phyloP scores from a whole-genome alignment of 2,888 invertebrate genomes.

The Phalangium opilio region DNA sequence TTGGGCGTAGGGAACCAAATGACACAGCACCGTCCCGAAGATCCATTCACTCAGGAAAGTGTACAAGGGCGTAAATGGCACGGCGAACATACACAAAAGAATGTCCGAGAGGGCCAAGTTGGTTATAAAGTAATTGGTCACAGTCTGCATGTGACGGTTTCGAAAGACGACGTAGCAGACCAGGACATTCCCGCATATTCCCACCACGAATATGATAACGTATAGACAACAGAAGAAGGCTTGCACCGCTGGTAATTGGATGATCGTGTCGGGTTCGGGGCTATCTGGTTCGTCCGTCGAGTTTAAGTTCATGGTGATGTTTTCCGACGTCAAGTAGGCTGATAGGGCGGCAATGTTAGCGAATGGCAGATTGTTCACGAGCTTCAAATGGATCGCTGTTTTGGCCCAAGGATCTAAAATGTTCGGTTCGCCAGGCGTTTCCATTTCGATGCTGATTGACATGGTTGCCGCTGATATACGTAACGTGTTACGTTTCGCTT shows the following conservation, averaged over 20 bases:
- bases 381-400: too few relatives aligned
- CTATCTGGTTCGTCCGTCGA: too few relatives aligned
- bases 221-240: conserved; percentile 59
- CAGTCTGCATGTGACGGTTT: conserved; percentile 91
- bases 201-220: conserved; percentile 65
- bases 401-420: too few relatives aligned
- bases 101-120: conserved; percentile 92
- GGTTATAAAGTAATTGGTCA: conserved; percentile 92
- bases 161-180: conserved; percentile 87
- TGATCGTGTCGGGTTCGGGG: neutral
- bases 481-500: too few relatives aligned
- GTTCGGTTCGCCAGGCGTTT: too few relatives aligned
- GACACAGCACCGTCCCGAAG: conserved; percentile 78
- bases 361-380: too few relatives aligned
- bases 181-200: conserved; percentile 72
- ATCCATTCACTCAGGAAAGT: conserved; percentile 69
- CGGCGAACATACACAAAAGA: conserved; percentile 75
- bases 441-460: too few relatives aligned
- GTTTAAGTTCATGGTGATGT: too few relatives aligned
- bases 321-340: too few relatives aligned
- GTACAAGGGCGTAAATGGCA: conserved; percentile 91
- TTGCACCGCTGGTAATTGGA: conserved; percentile 40
- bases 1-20: conserved; percentile 81
- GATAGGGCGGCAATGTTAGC: too few relatives aligned
- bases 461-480: too few relatives aligned